Conservation (phyloP, 2,888 invertebrate genomes). For the Onthophagus sagittarius region DNA sequence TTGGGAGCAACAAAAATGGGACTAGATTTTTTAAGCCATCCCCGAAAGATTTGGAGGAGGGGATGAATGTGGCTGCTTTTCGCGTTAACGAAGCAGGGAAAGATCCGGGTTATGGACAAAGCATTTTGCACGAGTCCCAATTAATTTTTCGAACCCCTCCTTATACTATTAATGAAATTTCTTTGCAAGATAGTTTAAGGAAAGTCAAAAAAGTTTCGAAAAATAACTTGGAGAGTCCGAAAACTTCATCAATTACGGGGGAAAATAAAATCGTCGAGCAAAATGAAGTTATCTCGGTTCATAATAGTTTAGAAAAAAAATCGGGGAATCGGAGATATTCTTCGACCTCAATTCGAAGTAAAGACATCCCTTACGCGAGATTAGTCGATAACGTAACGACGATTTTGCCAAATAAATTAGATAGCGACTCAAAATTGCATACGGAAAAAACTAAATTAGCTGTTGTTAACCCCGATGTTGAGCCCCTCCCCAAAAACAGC, state of each 20-base stretch:
- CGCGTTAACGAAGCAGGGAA: constrained; percentile 71
- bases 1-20: constrained; percentile 89
- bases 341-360: constrained; percentile 57
- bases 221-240: not conserved
- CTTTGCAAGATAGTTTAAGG: constrained; percentile 60
- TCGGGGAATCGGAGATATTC: constrained; percentile 57
- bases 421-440: constrained; percentile 68
- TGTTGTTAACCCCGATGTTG: constrained; percentile 49
- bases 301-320: constrained; percentile 39
- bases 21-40: constrained; percentile 83
- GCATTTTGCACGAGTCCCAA: constrained; percentile 81
- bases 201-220: constrained; percentile 15
- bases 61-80: constrained; percentile 77
- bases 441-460: constrained; percentile 48
- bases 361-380: constrained; percentile 76
- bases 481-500: constrained; percentile 69
- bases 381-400: constrained; percentile 65
- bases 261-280: constrained; percentile 26
- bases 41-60: constrained; percentile 74
- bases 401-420: constrained; percentile 55
- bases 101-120: constrained; percentile 92
- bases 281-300: constrained; percentile 43
- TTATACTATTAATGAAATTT: constrained; percentile 74
- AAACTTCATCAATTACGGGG: too few relatives aligned
- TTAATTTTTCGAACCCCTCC: constrained; percentile 89